These are phyloP conservation scores for Aegotheles bennettii DNA, from an alignment of 2,113 vertebrate species.

Conservation along the genomic window DNA sequence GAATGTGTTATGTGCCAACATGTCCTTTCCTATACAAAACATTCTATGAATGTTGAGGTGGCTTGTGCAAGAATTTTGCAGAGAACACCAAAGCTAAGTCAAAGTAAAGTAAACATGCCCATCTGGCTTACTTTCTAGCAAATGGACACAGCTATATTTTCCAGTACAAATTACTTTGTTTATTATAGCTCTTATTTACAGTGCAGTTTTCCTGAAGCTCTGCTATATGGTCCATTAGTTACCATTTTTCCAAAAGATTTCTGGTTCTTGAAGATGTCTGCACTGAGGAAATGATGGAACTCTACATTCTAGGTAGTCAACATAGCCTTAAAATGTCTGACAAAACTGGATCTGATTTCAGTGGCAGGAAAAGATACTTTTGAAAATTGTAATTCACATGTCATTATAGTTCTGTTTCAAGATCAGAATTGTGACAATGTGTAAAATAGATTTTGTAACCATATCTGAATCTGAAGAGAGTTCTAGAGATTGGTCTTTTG, in stretches of 20 bases:
- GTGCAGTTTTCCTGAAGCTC: background rate
- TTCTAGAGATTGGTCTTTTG: background rate
- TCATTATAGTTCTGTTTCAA: background rate
- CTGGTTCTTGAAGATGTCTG: background rate
- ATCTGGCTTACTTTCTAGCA: slow-evolving; percentile 12
- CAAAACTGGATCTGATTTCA: background rate
- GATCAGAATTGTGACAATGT: background rate
- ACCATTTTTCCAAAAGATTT: background rate
- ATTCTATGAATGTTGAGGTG: background rate
- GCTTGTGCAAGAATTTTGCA: background rate
- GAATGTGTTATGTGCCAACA: background rate
- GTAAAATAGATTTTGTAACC: background rate
- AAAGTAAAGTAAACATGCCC: background rate
- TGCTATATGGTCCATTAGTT: background rate
- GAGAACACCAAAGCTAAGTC: background rate
- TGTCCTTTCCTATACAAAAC: background rate
- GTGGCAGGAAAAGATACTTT: background rate
- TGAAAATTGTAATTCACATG: background rate
- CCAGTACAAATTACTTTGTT: background rate
- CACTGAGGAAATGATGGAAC: background rate
- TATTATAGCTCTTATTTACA: background rate
- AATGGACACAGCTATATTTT: background rate
- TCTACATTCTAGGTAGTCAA: background rate
- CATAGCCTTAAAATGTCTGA: background rate
- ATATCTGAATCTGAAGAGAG: background rate